Conservation (phyloP, 2,797 vertebrate genomes). For the Morelia viridis region DNA sequence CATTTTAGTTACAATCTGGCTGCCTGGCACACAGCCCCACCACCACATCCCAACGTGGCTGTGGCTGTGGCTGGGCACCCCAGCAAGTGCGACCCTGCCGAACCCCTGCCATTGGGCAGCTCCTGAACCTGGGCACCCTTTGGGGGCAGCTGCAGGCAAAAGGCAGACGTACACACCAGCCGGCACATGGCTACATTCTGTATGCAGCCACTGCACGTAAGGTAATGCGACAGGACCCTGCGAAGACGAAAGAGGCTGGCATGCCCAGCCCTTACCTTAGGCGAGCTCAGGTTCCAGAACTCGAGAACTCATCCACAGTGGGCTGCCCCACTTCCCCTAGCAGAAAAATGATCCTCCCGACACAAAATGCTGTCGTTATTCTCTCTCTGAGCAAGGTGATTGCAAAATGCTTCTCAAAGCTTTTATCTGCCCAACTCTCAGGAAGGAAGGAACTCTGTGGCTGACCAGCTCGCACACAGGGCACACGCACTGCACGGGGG, state of each 20-base stretch:
- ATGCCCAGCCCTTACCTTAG: constrained; percentile 8
- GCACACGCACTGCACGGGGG: neutral
- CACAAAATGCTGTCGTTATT: constrained; percentile 57
- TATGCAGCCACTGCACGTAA: fast-evolving
- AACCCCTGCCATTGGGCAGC: neutral
- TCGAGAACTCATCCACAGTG: constrained; percentile 25
- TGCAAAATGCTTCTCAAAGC: constrained; percentile 68
- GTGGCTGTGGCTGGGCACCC: neutral
- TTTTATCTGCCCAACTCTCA: constrained; percentile 44
- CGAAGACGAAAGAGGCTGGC: neutral
- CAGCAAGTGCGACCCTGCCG: too few species aligned
- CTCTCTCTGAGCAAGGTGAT: constrained; percentile 55
- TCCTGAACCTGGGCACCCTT: too few species aligned
- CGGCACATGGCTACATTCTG: neutral
- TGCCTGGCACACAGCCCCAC: neutral
- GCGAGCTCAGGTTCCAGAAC: neutral
- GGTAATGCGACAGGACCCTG: too few species aligned
- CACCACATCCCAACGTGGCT: neutral
- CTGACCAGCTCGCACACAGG: neutral
- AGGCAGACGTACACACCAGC: too few species aligned
- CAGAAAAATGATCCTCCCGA: neutral
- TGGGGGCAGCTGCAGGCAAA: neutral
- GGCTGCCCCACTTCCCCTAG: constrained; percentile 10
- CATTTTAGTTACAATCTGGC: neutral
- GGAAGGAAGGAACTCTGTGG: constrained; percentile 58